Base-by-base conservation (phyloP, 2,797 vertebrate genomes). In the Cuculus canorus region DNA sequence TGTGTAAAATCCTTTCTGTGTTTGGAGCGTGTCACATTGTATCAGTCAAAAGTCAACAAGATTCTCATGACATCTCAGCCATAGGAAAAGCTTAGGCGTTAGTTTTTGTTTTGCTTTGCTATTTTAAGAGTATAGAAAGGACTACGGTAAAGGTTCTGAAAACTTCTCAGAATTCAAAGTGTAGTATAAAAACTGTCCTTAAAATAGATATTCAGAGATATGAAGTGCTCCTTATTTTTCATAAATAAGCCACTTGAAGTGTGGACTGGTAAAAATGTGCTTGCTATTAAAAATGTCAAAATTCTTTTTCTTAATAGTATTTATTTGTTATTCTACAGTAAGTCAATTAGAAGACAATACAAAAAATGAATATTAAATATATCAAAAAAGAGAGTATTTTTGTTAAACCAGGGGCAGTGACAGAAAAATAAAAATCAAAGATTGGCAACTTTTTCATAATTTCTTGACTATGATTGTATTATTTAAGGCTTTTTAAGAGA, bases 21-120 rank as follows among this genome's bases (percentile, higher is more conserved):
- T 88, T 86, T 91, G 59, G 47, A 91, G 30, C n/a, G 66, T 92
- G 93, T 94, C 95, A 93, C 66, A 68, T 76, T 53, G 28, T 54
- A 88, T 93, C 87, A 93, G 56, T 87, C 84, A 91, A n/a, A 35
- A 95, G 17, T 86, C 85, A 90, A 86, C 73, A 82, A 81, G 90
- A 86, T 90, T 66, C 37, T 90, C 35, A 25, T 86, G 82, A 92
- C 82, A 91, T 72, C 72, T 59, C 47, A 52, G 72, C 88, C 92
- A 90, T 3, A 86, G 92, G 90, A 93, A 83, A 93, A 84, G 21
- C 43, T 82, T 82, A 68, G 53, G 59, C 84, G 90, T 60, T 68
- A 93, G 63, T 9, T 88, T 90, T 81, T 69, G 52, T 41, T 93
- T 91, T 72, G 32, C 9, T 91, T 82, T 66, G 16, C 43, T 95